Evolutionary conservation across 2,888 invertebrate genomes (phyloP), one percentile per base, ranked within the genome.

Genomic region (Chrysotoxum bicinctum): DNA sequence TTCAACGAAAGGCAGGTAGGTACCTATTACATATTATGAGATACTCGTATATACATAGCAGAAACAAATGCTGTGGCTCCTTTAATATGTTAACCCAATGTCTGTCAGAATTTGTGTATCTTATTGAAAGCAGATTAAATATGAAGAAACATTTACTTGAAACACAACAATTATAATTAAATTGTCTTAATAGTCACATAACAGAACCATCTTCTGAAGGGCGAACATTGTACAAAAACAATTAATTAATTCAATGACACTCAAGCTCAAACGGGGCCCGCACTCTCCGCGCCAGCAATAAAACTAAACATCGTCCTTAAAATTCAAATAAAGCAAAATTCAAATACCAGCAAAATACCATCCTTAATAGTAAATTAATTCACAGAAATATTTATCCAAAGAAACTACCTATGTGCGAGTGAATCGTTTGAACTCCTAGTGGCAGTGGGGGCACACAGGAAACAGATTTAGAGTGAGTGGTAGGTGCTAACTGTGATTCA

Each of bases 241-340:
- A 45, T 66, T 50, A 50, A 50, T 66, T 66, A 16, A 66, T 66
- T 66, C 66, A 48, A 50, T 23, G 32, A n/a, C 50, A 14, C 26
- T 35, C 66, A 35, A n/a, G n/a, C n/a, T n/a, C n/a, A n/a, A n/a
- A n/a, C n/a, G n/a, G n/a, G n/a, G 2, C 30, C 6, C 3, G 6
- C n/a, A n/a, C 58, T 6, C 26, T 1, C 43, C 60, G n/a, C 21
- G 1, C 1, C 35, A n/a, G 2, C 16, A 4, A 23, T 23, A 66
- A 50, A 66, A 21, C 21, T 23, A 35, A 50, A 66, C 66, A 66
- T 66, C n/a, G 26, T n/a, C 62, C 35, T 74, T 79, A 70, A 83
- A 79, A 79, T 83, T 74, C 52, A 74, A 60, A 56, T 69, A 74
- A 83, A 79, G 50, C 69, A 64, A 64, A 83, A 83, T 79, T 64